phyloP scores from a whole-genome alignment of 1,140 invertebrate species.

The Lucilia sericata region DNA sequence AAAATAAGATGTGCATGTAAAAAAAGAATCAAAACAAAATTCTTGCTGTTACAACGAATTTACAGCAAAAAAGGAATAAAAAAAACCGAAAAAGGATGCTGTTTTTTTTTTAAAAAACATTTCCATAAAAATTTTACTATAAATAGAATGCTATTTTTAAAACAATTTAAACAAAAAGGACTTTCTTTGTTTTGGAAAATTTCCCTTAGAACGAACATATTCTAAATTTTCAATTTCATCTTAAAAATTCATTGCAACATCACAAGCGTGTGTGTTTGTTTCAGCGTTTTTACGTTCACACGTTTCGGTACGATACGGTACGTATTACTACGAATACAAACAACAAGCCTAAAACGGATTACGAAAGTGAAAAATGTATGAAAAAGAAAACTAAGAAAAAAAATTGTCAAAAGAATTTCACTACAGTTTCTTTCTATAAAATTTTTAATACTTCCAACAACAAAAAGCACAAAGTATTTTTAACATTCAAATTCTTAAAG shows the following conservation, averaged over 20 bases:
- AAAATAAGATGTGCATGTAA: conserved; percentile 7
- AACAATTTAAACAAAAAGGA: neutral
- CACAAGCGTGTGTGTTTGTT: neutral
- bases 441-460: neutral
- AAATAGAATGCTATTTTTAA: neutral
- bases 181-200: neutral
- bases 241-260: neutral
- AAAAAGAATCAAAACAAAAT: conserved; percentile 27
- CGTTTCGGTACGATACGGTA: neutral
- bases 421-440: neutral
- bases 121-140: neutral
- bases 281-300: neutral
- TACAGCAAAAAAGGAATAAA: neutral
- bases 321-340: conserved; percentile 16
- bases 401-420: neutral
- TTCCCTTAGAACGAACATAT: neutral
- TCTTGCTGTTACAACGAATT: neutral
- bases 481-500: conserved; percentile 4
- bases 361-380: neutral
- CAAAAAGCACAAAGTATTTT: neutral
- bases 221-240: neutral
- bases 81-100: neutral
- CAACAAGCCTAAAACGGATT: neutral
- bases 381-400: neutral
- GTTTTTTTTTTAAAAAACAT: neutral